phyloP scores from a whole-genome alignment of 2,888 invertebrate genomes.

The Drosophila formosana region DNA sequence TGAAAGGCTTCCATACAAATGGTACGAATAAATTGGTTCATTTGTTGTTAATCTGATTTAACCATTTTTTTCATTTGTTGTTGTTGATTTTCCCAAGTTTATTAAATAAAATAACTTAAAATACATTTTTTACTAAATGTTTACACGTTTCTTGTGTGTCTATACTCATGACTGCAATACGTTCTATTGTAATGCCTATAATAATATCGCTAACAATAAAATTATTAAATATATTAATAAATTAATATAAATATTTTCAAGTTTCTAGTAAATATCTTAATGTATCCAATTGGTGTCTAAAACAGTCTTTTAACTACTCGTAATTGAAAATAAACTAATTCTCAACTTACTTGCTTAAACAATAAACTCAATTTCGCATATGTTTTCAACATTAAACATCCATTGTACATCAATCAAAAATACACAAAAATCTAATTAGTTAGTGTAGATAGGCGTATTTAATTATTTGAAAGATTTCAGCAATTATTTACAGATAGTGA shows the following conservation, averaged over 20 bases:
- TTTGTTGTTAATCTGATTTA: slow-evolving; percentile 54
- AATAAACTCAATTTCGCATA: slow-evolving; percentile 1
- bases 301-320: slow-evolving; percentile 35
- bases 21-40: slow-evolving; percentile 84
- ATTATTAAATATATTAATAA: slow-evolving; percentile 19
- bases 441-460: not conserved
- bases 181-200: slow-evolving; percentile 49
- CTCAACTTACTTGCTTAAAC: slow-evolving; percentile 33
- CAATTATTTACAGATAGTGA: not conserved
- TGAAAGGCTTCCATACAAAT: slow-evolving; percentile 84
- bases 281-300: slow-evolving; percentile 65
- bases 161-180: slow-evolving; percentile 53
- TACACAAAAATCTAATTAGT: slow-evolving; percentile 2
- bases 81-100: slow-evolving; percentile 49
- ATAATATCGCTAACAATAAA: slow-evolving; percentile 30
- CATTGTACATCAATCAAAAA: slow-evolving; percentile 33
- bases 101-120: slow-evolving; percentile 30
- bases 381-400: slow-evolving; percentile 25
- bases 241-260: slow-evolving; percentile 39
- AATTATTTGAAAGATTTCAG: not conserved
- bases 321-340: slow-evolving; percentile 39
- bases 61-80: slow-evolving; percentile 45
- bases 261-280: slow-evolving; percentile 51
- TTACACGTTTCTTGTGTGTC: slow-evolving; percentile 66
- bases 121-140: slow-evolving; percentile 57